Conservation (phyloP, 2,113 vertebrate genomes). For the Lota lota region DNA sequence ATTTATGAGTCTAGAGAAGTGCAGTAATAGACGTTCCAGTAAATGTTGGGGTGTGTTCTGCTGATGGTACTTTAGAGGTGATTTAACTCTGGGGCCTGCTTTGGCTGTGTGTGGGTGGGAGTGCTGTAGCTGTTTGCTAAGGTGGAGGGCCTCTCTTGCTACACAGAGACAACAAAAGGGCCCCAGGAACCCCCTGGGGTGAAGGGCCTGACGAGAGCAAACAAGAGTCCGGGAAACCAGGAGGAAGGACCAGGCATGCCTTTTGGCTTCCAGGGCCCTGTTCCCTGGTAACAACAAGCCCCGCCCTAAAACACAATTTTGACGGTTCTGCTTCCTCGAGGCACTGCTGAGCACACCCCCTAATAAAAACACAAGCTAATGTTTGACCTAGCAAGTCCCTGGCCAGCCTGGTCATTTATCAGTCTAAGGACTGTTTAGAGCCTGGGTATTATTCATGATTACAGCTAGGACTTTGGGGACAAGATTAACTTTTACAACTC, state of each 20-base stretch:
- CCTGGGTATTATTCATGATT: conserved; percentile 6
- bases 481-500: background rate
- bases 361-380: conserved; percentile 48
- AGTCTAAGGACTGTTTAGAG: conserved; percentile 16
- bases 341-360: conserved; percentile 7
- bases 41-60: conserved; percentile 15
- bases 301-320: conserved; percentile 7
- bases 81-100: conserved; percentile 36
- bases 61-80: conserved; percentile 23
- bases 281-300: conserved; percentile 51
- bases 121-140: conserved; percentile 29
- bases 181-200: conserved; percentile 50
- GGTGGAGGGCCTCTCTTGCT: conserved; percentile 41
- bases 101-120: conserved; percentile 43
- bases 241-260: conserved; percentile 41
- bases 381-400: conserved; percentile 36
- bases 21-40: conserved; percentile 1
- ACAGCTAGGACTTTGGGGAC: background rate
- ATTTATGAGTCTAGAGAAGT: conserved; percentile 42
- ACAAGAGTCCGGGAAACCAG: conserved; percentile 29
- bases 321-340: conserved; percentile 17
- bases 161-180: conserved; percentile 58
- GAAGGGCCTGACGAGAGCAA: conserved; percentile 44
- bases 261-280: conserved; percentile 42
- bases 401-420: conserved; percentile 30